Percentiles rank a stretch among this genome's conserved stretches.
phyloP scores from a whole-genome alignment of 2,888 invertebrate species.

The Drosophila heteroneura region DNA sequence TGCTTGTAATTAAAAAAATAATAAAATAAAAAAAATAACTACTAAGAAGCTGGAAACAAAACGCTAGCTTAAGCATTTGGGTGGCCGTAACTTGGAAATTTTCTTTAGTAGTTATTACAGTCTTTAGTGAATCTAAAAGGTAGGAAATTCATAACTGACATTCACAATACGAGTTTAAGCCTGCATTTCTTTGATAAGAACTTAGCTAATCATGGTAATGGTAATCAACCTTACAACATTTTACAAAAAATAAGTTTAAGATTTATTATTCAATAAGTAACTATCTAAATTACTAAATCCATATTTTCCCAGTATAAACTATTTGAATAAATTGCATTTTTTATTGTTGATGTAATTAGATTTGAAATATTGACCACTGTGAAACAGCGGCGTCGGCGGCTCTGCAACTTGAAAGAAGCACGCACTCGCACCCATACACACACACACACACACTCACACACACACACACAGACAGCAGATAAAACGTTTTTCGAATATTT shows the following conservation, averaged over 20 bases:
- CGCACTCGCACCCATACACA: constrained; percentile 31
- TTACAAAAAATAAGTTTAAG: not conserved
- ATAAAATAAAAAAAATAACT: not conserved
- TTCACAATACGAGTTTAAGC: not conserved
- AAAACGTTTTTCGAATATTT: constrained; percentile 82
- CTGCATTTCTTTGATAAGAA: not conserved
- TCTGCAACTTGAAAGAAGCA: constrained; percentile 56
- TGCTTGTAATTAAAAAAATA: constrained; percentile 56
- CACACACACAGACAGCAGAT: constrained; percentile 23
- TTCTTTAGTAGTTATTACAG: not conserved
- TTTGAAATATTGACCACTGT: constrained; percentile 30
- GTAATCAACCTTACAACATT: not conserved
- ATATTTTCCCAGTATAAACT: not conserved
- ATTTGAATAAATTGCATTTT: constrained; percentile 12
- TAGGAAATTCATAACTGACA: constrained; percentile 28
- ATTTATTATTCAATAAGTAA: not conserved
- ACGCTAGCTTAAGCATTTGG: constrained; percentile 10
- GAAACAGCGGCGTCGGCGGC: constrained; percentile 31
- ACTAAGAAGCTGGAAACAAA: constrained; percentile 41
- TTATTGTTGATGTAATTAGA: constrained; percentile 13
- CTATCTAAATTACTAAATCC: not conserved
- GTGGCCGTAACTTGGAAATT: constrained; percentile 20
- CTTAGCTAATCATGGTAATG: not conserved
- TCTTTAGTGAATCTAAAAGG: constrained; percentile 18
- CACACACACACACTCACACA: constrained; percentile 10